These are phyloP conservation scores for Cephus sareptanus DNA, from an alignment of 2,888 invertebrate genomes.

Conservation along the genomic window DNA sequence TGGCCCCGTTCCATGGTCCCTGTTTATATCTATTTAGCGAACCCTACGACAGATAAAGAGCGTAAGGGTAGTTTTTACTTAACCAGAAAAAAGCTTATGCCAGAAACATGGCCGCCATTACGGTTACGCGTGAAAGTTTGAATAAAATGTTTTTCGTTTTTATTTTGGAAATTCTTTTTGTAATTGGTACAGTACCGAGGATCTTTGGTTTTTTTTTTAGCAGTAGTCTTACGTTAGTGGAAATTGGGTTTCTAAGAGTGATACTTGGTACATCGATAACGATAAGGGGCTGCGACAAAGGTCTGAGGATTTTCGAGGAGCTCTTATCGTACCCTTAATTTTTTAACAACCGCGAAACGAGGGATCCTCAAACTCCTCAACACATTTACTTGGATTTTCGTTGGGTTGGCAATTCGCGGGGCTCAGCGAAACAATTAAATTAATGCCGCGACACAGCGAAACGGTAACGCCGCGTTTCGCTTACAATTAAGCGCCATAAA, in stretches of 20 bases:
- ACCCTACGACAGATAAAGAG: neutral
- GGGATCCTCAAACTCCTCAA: constrained; percentile 10
- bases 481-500: constrained; percentile 50
- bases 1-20: constrained; percentile 12
- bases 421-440: constrained; percentile 44
- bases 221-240: neutral
- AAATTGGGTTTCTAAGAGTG: neutral
- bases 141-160: neutral
- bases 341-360: constrained; percentile 30
- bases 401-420: constrained; percentile 17
- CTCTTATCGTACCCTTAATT: constrained; percentile 24
- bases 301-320: neutral
- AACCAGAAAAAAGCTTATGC: neutral
- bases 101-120: neutral
- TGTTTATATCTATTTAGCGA: neutral
- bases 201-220: neutral
- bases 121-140: neutral
- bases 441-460: constrained; percentile 42
- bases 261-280: neutral
- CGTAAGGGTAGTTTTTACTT: neutral
- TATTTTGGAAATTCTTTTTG: neutral
- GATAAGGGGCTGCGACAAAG: neutral
- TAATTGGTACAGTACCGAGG: neutral
- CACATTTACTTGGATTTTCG: constrained; percentile 21
- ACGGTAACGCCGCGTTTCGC: constrained; percentile 41